These are phyloP conservation scores for Lasius platythorax DNA, from an alignment of 2,888 invertebrate species.

Conservation along the genomic window DNA sequence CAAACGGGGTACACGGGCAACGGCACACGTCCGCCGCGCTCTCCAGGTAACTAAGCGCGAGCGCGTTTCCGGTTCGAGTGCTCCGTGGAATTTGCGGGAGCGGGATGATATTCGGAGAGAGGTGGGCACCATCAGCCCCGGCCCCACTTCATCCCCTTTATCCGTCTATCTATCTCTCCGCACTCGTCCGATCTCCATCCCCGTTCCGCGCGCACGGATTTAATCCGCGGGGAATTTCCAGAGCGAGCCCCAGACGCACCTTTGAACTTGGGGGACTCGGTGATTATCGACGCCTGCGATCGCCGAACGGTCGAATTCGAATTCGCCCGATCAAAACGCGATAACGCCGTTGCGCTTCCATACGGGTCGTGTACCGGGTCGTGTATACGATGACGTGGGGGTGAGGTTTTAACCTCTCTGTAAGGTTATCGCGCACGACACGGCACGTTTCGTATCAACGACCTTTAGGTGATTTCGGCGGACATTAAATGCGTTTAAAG, in stretches of 20 bases:
- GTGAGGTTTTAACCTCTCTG: background rate
- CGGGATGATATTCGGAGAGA: constrained; percentile 53
- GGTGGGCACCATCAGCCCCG: constrained; percentile 8
- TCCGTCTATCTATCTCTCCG: constrained; percentile 21
- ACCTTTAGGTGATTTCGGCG: background rate
- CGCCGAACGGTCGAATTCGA: constrained; percentile 46
- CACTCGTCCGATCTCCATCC: constrained; percentile 38
- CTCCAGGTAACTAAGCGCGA: constrained; percentile 54
- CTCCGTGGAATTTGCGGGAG: constrained; percentile 61
- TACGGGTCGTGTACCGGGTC: background rate
- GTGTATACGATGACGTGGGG: background rate
- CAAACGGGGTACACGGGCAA: background rate
- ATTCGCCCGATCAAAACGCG: constrained; percentile 68
- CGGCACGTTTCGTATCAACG: background rate
- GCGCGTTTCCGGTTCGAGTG: constrained; percentile 60
- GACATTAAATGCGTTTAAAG: background rate
- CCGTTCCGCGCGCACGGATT: constrained; percentile 72
- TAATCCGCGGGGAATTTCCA: constrained; percentile 73
- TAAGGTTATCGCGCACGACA: background rate
- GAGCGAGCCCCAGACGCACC: constrained; percentile 64
- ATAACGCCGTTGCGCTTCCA: constrained; percentile 55
- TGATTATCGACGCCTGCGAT: constrained; percentile 63
- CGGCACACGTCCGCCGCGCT: constrained; percentile 2
- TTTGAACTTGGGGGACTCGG: constrained; percentile 60
- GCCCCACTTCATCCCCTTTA: background rate